Evolutionary conservation across 2,113 vertebrate genomes (phyloP).

Genomic region (Petaurus breviceps): DNA sequence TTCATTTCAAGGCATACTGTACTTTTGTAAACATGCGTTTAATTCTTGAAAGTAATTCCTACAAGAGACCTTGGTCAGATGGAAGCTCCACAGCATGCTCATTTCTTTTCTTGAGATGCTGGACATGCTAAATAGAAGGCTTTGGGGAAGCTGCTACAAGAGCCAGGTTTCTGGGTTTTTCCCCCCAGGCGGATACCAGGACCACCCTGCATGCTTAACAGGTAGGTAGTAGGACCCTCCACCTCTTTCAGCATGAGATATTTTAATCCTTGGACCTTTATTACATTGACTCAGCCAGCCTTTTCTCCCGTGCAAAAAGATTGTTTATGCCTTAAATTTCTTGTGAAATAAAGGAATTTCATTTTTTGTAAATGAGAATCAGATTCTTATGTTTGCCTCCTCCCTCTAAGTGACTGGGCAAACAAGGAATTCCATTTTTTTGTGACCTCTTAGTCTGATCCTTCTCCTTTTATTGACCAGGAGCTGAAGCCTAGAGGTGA

Average conservation of each 20-base stretch:
- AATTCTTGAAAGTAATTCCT: neutral
- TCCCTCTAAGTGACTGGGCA: neutral
- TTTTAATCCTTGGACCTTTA: neutral
- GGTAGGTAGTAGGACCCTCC: rapidly evolving
- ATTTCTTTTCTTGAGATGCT: neutral
- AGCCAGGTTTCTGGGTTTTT: neutral
- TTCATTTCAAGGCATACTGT: neutral
- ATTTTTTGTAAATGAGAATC: neutral
- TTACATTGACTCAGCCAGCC: neutral
- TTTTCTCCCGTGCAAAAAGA: neutral
- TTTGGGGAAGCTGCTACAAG: neutral
- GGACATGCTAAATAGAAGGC: too few relatives aligned
- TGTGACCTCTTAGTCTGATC: neutral
- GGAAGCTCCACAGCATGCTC: neutral
- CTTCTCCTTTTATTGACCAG: neutral
- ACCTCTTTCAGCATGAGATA: too few relatives aligned
- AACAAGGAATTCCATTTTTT: neutral
- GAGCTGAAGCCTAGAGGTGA: neutral
- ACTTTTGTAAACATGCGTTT: conserved; percentile 12
- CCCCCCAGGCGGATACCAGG: neutral
- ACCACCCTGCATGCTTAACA: rapidly evolving
- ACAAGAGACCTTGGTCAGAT: neutral
- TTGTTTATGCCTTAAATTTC: neutral
- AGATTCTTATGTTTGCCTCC: neutral
- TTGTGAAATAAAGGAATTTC: neutral